Evolutionary conservation across 2,888 invertebrate species (phyloP).

Genomic region (Drosophila barbarae): DNA sequence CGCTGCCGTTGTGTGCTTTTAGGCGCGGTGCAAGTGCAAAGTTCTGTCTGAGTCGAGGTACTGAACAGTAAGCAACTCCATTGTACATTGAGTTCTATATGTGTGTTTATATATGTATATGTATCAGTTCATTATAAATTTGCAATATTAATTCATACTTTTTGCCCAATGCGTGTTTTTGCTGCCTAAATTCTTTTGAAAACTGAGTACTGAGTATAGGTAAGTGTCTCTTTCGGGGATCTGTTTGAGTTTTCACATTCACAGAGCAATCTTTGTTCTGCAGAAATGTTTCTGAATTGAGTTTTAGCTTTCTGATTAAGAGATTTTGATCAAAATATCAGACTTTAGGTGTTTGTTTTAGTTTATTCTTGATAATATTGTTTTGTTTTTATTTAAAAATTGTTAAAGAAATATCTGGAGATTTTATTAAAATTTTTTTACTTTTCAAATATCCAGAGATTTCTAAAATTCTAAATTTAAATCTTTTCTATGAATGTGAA

Average conservation of each 20-base stretch:
- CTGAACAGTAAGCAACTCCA: constrained; percentile 53
- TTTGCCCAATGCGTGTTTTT: constrained; percentile 39
- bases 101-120: constrained; percentile 61
- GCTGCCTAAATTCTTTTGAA: constrained; percentile 47
- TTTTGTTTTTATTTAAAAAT: too few species aligned
- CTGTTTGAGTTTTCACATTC: constrained; percentile 1
- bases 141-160: constrained; percentile 42
- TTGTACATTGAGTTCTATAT: constrained; percentile 45
- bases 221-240: constrained; percentile 10
- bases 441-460: too few species aligned
- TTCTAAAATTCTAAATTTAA: background rate
- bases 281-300: background rate
- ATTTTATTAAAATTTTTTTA: background rate
- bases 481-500: background rate
- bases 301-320: background rate
- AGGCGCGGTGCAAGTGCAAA: constrained; percentile 46
- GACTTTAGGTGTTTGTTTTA: background rate
- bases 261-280: background rate
- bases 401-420: background rate
- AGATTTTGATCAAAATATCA: constrained; percentile 8
- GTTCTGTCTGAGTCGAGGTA: constrained; percentile 45
- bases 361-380: background rate
- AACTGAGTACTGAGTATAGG: constrained; percentile 51
- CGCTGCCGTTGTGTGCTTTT: constrained; percentile 38
- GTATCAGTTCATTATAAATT: constrained; percentile 70